Percentiles rank a stretch among this genome's conserved stretches.
phyloP scores from a whole-genome alignment of 2,113 vertebrate species.

The Pteropus alecto region DNA sequence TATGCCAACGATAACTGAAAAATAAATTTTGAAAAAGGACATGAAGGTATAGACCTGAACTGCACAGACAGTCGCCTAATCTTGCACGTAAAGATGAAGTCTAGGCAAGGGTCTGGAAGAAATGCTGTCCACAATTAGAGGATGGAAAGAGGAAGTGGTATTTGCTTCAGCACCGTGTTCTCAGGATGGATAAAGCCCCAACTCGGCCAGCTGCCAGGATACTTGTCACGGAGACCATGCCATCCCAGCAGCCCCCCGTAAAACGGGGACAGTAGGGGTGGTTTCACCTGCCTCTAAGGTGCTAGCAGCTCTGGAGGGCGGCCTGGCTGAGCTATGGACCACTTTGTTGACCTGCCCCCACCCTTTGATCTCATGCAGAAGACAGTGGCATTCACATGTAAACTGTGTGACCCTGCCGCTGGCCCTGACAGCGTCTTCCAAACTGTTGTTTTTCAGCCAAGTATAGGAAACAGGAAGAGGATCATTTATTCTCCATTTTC shows the following conservation, averaged over 20 bases:
- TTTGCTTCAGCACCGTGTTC: background rate
- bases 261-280: too few species aligned
- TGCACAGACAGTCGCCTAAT: too few species aligned
- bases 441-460: background rate
- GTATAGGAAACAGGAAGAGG: background rate
- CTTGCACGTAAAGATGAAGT: background rate
- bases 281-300: background rate
- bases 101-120: background rate
- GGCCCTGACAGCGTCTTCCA: background rate
- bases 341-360: accelerated
- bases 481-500: background rate
- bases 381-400: background rate
- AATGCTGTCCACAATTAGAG: background rate
- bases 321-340: too few species aligned
- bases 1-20: too few species aligned
- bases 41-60: background rate
- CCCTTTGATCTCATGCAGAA: background rate
- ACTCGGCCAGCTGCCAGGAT: accelerated
- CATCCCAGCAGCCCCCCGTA: too few species aligned
- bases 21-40: background rate
- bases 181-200: background rate
- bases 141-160: accelerated
- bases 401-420: too few species aligned
- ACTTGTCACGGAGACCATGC: background rate
- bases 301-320: background rate